Conservation (phyloP, 1,140 invertebrate genomes). For the Trichonephila clavata region DNA sequence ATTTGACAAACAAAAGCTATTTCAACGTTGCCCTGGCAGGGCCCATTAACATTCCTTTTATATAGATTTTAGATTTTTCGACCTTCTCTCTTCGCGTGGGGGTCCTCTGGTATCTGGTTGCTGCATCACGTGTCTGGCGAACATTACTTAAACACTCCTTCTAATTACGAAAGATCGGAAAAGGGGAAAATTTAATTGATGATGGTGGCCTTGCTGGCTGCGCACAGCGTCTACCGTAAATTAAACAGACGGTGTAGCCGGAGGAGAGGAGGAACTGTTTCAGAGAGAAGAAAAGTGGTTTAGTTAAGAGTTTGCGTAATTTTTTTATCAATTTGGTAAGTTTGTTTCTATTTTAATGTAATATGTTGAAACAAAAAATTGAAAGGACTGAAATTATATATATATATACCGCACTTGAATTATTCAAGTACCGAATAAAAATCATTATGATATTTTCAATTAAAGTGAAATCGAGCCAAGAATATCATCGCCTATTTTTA, state of each 20-base stretch:
- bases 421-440: no score
- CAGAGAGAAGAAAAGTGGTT: neutral
- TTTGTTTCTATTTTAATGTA: neutral
- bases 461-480: no score
- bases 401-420: no score
- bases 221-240: slow-evolving; percentile 66
- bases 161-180: slow-evolving; percentile 76
- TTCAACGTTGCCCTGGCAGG: neutral
- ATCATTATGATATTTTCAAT: no score
- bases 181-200: slow-evolving; percentile 77
- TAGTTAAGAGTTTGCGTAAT: neutral
- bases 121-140: slow-evolving; percentile 74
- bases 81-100: slow-evolving; percentile 49
- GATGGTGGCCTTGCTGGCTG: slow-evolving; percentile 67
- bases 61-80: slow-evolving; percentile 77
- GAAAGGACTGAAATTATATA: no score
- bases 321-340: neutral
- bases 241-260: slow-evolving; percentile 63
- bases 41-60: slow-evolving; percentile 76
- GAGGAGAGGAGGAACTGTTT: neutral
- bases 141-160: slow-evolving; percentile 77
- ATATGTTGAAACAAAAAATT: no score
- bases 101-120: slow-evolving; percentile 68
- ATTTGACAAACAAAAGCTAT: slow-evolving; percentile 60
- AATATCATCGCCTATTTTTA: no score